Evolutionary conservation across 2,888 invertebrate genomes (phyloP).

Genomic region (Venusia cambrica): DNA sequence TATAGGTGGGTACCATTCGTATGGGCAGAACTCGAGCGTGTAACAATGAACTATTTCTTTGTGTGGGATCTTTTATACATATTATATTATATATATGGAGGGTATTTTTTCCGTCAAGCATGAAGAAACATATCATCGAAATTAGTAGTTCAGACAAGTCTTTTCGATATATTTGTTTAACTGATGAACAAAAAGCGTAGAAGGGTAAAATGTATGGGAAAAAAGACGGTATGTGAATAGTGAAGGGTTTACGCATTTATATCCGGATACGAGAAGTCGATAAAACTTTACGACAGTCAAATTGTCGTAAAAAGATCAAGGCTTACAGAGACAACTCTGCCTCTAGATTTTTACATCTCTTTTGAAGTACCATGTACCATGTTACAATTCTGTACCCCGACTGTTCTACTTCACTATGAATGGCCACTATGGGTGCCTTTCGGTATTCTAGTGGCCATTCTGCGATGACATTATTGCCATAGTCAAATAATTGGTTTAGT

Average conservation of each 20-base stretch:
- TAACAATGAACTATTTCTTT: constrained; percentile 40
- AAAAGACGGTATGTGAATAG: constrained; percentile 8
- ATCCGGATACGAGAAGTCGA: constrained; percentile 37
- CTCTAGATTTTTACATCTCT: constrained; percentile 34
- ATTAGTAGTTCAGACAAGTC: too few relatives aligned
- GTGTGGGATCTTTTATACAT: constrained; percentile 36
- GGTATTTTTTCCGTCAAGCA: constrained; percentile 23
- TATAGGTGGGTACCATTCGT: constrained; percentile 49
- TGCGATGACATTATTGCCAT: too few relatives aligned
- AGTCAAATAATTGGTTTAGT: too few relatives aligned
- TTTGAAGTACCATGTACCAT: constrained; percentile 1
- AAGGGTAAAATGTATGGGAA: background rate
- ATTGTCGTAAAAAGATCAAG: constrained; percentile 53
- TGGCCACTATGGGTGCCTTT: too few relatives aligned
- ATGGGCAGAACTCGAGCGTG: constrained; percentile 32
- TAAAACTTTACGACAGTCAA: constrained; percentile 53
- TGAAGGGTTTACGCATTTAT: constrained; percentile 23
- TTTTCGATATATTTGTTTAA: too few relatives aligned
- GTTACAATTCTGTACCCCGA: constrained; percentile 1
- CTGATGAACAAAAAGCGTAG: background rate
- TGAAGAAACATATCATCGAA: constrained; percentile 9
- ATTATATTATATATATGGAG: constrained; percentile 21
- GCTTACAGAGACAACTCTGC: constrained; percentile 40
- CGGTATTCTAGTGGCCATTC: too few relatives aligned
- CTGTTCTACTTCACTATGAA: too few relatives aligned